These are phyloP conservation scores for Sylvietta virens DNA, from an alignment of 2,113 vertebrate species.

Conservation along the genomic window DNA sequence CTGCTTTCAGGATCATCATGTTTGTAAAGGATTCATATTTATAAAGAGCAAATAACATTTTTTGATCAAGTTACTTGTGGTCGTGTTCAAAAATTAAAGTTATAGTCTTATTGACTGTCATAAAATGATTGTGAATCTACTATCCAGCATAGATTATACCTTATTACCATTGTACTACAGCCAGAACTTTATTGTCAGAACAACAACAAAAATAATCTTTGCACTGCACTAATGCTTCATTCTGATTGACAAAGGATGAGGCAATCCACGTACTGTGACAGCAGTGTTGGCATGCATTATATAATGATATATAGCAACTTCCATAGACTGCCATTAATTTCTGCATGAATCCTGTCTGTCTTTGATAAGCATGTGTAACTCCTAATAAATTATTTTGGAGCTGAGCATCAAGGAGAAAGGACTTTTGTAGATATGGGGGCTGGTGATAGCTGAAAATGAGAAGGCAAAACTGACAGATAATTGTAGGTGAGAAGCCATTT, in stretches of 20 bases:
- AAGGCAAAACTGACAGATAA: slow-evolving; percentile 21
- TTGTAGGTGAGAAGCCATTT: slow-evolving; percentile 29
- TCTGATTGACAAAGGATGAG: not conserved
- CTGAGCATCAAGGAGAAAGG: slow-evolving; percentile 21
- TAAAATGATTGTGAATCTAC: not conserved
- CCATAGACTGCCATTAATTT: slow-evolving; percentile 4
- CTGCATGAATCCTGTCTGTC: not conserved
- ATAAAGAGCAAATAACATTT: not conserved
- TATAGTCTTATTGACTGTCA: not conserved
- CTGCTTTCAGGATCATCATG: not conserved
- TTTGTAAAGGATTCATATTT: not conserved
- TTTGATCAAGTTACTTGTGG: not conserved
- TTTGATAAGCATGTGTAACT: slow-evolving; percentile 32
- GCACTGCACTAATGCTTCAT: not conserved
- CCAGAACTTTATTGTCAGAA: not conserved
- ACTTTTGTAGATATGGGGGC: not conserved
- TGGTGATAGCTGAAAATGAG: slow-evolving; percentile 26
- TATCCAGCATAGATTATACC: not conserved
- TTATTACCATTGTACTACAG: not conserved
- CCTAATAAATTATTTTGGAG: slow-evolving; percentile 14
- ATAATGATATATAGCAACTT: slow-evolving; percentile 9
- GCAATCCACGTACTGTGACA: not conserved
- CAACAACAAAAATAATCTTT: not conserved
- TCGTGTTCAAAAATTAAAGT: not conserved
- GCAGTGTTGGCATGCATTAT: not conserved